phyloP scores from a whole-genome alignment of 2,888 invertebrate species.

The Netelia fuscicornis region DNA sequence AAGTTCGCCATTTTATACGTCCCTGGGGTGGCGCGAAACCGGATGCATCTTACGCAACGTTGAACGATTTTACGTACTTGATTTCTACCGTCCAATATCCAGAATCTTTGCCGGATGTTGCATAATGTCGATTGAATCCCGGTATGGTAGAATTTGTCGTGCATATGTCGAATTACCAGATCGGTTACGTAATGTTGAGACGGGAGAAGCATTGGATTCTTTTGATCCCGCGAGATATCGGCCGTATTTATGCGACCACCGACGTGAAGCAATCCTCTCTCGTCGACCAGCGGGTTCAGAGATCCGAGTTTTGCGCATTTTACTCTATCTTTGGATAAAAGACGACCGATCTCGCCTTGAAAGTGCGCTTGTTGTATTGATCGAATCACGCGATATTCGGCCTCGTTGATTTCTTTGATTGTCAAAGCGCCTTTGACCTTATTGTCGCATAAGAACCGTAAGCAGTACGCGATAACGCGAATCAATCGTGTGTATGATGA shows the following conservation, averaged over 20 bases:
- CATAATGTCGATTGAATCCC: conserved; percentile 56
- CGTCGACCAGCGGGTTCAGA: conserved; percentile 61
- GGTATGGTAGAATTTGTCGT: conserved; percentile 45
- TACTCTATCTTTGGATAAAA: conserved; percentile 14
- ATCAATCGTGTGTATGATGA: conserved; percentile 48
- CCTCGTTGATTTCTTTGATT: conserved; percentile 26
- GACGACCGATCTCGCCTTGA: conserved; percentile 50
- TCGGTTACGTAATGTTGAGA: conserved; percentile 59
- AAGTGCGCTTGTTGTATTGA: conserved; percentile 41
- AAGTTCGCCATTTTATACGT: conserved; percentile 55
- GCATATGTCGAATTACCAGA: conserved; percentile 52
- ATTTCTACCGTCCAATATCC: too few species aligned
- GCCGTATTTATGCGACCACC: conserved; percentile 58
- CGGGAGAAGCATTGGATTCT: conserved; percentile 56
- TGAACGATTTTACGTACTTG: conserved; percentile 34
- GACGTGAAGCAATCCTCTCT: conserved; percentile 53
- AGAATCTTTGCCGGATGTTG: neutral
- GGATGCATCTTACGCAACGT: conserved; percentile 36
- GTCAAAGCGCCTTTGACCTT: conserved; percentile 23
- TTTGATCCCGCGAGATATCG: conserved; percentile 37
- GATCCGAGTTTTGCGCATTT: conserved; percentile 56
- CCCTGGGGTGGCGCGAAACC: conserved; percentile 41
- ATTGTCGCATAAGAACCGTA: conserved; percentile 31
- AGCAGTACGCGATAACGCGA: conserved; percentile 52
- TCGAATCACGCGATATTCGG: conserved; percentile 42